Evolutionary conservation across 2,113 vertebrate species (phyloP).

Genomic region (Ellobius talpinus): DNA sequence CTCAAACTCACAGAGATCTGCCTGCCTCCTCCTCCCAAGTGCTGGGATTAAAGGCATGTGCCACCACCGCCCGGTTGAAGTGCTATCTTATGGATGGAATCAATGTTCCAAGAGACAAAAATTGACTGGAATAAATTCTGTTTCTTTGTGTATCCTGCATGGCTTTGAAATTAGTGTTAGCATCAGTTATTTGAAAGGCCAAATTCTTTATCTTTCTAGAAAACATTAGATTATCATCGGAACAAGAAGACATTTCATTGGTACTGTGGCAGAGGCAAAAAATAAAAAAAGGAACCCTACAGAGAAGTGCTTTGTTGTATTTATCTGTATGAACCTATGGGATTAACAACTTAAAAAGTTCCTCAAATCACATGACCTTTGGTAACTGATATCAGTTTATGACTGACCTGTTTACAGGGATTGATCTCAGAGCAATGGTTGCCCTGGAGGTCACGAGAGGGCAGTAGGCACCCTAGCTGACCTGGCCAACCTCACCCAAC

Average conservation of each 20-base stretch:
- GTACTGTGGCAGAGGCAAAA: not conserved
- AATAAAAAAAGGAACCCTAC: not conserved
- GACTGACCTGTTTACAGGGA: conserved; percentile 46
- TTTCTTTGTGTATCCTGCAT: conserved; percentile 27
- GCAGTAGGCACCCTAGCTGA: not conserved
- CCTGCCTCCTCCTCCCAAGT: too few species aligned
- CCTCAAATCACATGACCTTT: conserved; percentile 26
- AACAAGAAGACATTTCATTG: conserved; percentile 47
- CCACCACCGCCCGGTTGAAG: not conserved
- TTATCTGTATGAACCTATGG: conserved; percentile 33
- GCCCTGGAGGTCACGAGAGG: not conserved
- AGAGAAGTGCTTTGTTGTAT: conserved; percentile 49
- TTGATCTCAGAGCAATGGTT: not conserved
- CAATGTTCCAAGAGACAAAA: conserved; percentile 67
- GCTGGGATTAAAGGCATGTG: too few species aligned
- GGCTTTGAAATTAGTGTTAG: conserved; percentile 54
- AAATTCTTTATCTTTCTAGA: conserved; percentile 65
- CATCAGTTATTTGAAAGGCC: conserved; percentile 18
- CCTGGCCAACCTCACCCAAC: not conserved
- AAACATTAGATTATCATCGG: conserved; percentile 46
- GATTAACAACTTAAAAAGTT: conserved; percentile 46
- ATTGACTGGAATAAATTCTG: conserved; percentile 59
- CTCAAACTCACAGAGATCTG: too few species aligned
- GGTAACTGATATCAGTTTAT: conserved; percentile 59
- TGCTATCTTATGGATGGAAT: conserved; percentile 62